phyloP scores from a whole-genome alignment of 2,797 vertebrate species.

The Todus mexicanus region DNA sequence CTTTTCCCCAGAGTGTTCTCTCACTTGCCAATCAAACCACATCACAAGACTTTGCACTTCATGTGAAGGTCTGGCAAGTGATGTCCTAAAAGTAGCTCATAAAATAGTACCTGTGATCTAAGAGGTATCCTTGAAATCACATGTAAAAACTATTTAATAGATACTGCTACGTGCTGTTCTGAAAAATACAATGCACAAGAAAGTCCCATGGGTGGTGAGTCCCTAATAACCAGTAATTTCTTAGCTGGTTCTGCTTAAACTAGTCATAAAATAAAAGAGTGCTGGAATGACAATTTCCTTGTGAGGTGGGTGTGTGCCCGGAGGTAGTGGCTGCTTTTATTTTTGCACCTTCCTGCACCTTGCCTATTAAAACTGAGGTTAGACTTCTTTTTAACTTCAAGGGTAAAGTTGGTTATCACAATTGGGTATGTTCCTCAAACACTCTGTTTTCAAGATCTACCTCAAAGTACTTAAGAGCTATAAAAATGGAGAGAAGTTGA shows the following conservation, averaged over 20 bases:
- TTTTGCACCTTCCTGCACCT: not conserved
- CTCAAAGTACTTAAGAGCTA: not conserved
- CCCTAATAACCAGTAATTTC: not conserved
- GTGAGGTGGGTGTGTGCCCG: rapidly evolving
- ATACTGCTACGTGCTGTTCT: not conserved
- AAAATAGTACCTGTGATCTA: not conserved
- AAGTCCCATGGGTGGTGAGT: not conserved
- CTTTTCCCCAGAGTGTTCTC: not conserved
- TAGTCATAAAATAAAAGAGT: not conserved
- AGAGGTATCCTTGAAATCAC: not conserved
- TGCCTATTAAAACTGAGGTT: not conserved
- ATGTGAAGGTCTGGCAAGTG: not conserved
- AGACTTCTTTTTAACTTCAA: not conserved
- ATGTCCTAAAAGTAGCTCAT: not conserved
- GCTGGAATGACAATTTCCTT: not conserved
- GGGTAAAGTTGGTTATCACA: not conserved
- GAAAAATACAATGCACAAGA: not conserved
- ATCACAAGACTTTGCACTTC: not conserved
- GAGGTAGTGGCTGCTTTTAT: not conserved
- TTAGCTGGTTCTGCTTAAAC: not conserved
- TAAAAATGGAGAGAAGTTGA: not conserved
- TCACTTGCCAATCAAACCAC: not conserved
- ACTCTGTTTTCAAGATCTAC: not conserved
- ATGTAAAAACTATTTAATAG: not conserved
- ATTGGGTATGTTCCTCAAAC: not conserved